Base-by-base conservation (phyloP, 2,113 vertebrate genomes). In the Thomomys bottae region DNA sequence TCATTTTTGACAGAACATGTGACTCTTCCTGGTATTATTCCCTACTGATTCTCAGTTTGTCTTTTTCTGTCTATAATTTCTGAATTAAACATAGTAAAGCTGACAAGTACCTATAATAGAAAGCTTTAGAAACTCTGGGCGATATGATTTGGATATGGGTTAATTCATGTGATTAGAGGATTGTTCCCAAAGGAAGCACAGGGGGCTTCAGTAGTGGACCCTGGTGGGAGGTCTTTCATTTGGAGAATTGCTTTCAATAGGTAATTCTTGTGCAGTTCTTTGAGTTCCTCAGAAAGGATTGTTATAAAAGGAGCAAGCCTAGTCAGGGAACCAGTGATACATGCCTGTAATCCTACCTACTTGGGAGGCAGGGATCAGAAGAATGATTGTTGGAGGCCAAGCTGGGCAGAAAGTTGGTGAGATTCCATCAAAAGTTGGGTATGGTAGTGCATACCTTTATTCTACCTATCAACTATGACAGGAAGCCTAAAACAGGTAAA, bases 31-130 rank as follows among this genome's bases (percentile, higher is more conserved):
- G 32, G 34, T 20, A 90, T 7, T 66, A 59, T 81, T 73, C 83
- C 23, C 61, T n/a, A 21, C 23, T 21, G n/a, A 17, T 34, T 26
- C 32, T 83, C 36, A 83, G 14, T 59, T 95, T 76, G 54, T 30
- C 38, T 7, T n/a, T 28, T 36, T 72, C 2, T 15, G 88, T 86
- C 30, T 57, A 68, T 7, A 36, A 30, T 83, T 45, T n/a, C n/a
- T 73, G 49, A 91, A 63, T 79, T 89, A 89, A 91, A 30, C 26
- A 42, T 76, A 81, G 82, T 49, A 61, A 79, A 87, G 38, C 42
- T 28, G 30, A 87, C 28, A 11, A 81, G 14, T 94, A 34, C 34
- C 11, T 49, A 40, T 36, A 94, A 34, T 1, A 36, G 54, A 86
- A 20, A 77, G 21, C n/a, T 14, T 15, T 54, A 54, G 49, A 12